These are phyloP conservation scores for Seladonia tumulorum DNA, from an alignment of 2,888 invertebrate genomes.

Conservation along the genomic window DNA sequence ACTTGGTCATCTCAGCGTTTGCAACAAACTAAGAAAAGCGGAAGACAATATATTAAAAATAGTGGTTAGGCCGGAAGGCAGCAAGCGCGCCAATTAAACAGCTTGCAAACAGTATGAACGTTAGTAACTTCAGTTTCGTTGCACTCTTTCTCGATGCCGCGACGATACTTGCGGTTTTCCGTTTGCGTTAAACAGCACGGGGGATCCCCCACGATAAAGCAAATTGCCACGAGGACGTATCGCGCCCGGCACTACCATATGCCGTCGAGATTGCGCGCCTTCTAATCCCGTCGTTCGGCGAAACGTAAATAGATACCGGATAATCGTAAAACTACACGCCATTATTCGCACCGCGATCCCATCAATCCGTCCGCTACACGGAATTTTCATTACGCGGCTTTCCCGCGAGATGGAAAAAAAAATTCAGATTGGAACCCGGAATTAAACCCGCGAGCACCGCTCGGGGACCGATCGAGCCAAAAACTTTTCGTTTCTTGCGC, in stretches of 20 bases:
- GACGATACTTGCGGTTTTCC: constrained; percentile 21
- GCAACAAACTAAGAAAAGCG: too few species aligned
- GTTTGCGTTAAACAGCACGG: background rate
- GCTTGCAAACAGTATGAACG: background rate
- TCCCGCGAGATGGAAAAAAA: background rate
- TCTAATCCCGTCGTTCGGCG: constrained; percentile 17
- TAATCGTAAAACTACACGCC: constrained; percentile 3
- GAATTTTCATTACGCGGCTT: constrained; percentile 1
- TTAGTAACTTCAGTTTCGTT: background rate
- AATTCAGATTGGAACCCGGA: background rate
- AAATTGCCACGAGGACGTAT: constrained; percentile 40
- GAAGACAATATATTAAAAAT: too few species aligned
- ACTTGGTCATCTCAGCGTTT: too few species aligned
- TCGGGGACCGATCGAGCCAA: background rate
- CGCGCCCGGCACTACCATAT: background rate
- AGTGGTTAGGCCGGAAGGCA: background rate
- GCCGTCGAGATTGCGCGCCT: constrained; percentile 18
- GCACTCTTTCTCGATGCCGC: background rate
- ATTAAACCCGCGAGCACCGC: background rate
- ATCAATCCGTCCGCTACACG: background rate
- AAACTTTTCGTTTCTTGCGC: background rate
- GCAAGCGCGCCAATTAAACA: background rate
- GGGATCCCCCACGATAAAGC: constrained; percentile 24
- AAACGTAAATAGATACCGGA: constrained; percentile 15
- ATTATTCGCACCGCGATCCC: background rate